Evolutionary conservation across 2,113 vertebrate species (phyloP).

Genomic region (Uria lomvia): DNA sequence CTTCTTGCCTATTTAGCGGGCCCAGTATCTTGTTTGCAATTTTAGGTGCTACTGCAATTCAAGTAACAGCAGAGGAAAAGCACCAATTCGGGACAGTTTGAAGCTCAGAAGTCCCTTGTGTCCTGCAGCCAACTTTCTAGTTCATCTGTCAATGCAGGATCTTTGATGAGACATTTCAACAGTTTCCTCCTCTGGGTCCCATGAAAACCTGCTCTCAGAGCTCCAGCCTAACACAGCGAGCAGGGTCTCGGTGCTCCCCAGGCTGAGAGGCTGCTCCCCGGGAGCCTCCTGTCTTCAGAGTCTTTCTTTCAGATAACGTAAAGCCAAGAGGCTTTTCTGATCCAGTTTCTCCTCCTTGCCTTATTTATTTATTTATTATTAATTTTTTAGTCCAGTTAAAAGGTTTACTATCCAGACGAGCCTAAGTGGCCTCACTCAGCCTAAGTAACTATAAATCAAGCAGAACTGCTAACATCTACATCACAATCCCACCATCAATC

Average conservation of each 20-base stretch:
- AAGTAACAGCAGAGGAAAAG: background rate
- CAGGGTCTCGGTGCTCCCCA: background rate
- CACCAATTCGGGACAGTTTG: background rate
- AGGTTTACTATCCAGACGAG: conserved; percentile 86
- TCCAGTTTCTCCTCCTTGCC: conserved; percentile 21
- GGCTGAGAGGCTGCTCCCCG: background rate
- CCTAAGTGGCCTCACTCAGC: conserved; percentile 94
- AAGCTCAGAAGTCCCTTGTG: background rate
- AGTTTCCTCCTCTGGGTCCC: background rate
- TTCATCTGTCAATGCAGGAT: background rate
- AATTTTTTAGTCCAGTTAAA: conserved; percentile 82
- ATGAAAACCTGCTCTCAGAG: background rate
- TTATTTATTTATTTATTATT: conserved; percentile 74
- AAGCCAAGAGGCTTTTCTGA: background rate
- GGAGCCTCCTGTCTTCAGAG: background rate
- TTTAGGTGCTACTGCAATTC: background rate
- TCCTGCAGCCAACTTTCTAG: background rate
- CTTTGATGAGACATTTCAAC: background rate
- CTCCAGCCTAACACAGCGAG: background rate
- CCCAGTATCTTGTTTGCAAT: background rate
- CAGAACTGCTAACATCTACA: conserved; percentile 90
- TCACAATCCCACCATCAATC: conserved; percentile 91
- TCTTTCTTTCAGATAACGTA: background rate
- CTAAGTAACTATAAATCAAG: conserved; percentile 99
- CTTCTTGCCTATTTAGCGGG: background rate